Percentiles rank a stretch among this genome's conserved stretches.
phyloP scores from a whole-genome alignment of 92 coral and sea anemone genomes.

The Parazoanthus atlanticus region DNA sequence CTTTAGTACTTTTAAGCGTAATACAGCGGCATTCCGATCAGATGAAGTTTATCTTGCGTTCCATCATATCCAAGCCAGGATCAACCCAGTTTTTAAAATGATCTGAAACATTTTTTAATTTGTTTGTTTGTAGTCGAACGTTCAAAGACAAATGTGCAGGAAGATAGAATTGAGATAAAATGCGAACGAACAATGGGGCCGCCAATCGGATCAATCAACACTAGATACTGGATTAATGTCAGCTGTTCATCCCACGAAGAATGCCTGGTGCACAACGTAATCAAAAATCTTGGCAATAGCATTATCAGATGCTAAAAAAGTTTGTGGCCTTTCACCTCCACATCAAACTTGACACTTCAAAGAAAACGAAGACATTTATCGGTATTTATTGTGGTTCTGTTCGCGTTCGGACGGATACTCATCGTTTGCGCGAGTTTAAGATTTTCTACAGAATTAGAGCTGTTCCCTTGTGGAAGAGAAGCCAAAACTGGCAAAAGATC shows the following conservation, averaged over 20 bases:
- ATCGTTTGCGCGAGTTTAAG: not conserved
- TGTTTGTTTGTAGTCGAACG: slow-evolving; percentile 34
- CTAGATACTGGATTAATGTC: not conserved
- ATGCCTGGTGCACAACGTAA: slow-evolving; percentile 12
- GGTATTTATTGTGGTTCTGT: slow-evolving; percentile 4
- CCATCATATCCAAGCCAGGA: not conserved
- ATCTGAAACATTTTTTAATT: not conserved
- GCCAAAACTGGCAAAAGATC: not conserved
- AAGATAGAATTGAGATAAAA: slow-evolving; percentile 24
- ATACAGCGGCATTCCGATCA: not conserved
- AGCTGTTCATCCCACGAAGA: slow-evolving; percentile 24
- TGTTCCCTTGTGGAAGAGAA: not conserved
- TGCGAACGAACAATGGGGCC: slow-evolving; percentile 20
- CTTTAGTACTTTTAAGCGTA: no score
- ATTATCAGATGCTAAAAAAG: slow-evolving; percentile 37
- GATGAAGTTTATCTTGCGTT: not conserved
- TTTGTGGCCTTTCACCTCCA: slow-evolving; percentile 38
- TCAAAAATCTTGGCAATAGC: slow-evolving; percentile 9
- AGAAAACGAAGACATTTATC: slow-evolving; percentile 10
- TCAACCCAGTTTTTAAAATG: not conserved
- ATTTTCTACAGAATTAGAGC: not conserved
- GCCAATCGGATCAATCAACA: slow-evolving; percentile 28
- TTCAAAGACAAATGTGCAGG: slow-evolving; percentile 31
- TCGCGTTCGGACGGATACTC: not conserved
- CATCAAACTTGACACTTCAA: slow-evolving; percentile 17